Percentiles rank a stretch among this genome's conserved stretches.
These are phyloP conservation scores for Epinephelus malabaricus DNA, from an alignment of 2,797 vertebrate genomes.

Conservation along the genomic window DNA sequence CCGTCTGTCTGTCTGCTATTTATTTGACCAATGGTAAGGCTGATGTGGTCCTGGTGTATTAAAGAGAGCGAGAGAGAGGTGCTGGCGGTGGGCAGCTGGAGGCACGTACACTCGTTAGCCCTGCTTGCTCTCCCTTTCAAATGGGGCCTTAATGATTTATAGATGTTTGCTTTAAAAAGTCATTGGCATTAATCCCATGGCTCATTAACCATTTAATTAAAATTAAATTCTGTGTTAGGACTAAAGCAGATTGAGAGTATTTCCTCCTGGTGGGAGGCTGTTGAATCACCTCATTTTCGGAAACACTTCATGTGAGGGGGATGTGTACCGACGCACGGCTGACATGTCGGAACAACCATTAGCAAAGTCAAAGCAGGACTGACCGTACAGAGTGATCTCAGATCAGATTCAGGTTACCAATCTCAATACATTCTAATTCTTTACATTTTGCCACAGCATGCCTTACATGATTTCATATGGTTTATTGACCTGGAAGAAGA, in stretches of 20 bases:
- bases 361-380: slow-evolving; percentile 32
- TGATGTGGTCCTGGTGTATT: slow-evolving; percentile 42
- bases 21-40: slow-evolving; percentile 52
- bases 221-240: slow-evolving; percentile 90
- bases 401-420: slow-evolving; percentile 8
- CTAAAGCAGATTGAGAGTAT: slow-evolving; percentile 88
- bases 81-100: slow-evolving; percentile 72
- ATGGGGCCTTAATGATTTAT: slow-evolving; percentile 89
- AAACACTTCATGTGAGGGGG: slow-evolving; percentile 77
- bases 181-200: slow-evolving; percentile 92
- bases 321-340: slow-evolving; percentile 67
- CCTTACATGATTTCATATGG: slow-evolving; percentile 6
- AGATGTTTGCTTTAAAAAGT: slow-evolving; percentile 92
- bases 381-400: slow-evolving; percentile 26
- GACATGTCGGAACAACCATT: slow-evolving; percentile 59
- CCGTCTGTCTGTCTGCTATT: slow-evolving; percentile 36
- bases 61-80: slow-evolving; percentile 14
- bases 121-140: slow-evolving; percentile 80
- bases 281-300: slow-evolving; percentile 84
- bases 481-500: slow-evolving; percentile 7
- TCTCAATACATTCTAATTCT: background rate
- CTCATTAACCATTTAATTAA: slow-evolving; percentile 93
- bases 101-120: slow-evolving; percentile 80
- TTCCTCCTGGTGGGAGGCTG: slow-evolving; percentile 85
- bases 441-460: slow-evolving; percentile 4